Percentiles rank a stretch among this genome's conserved stretches.
phyloP scores from a whole-genome alignment of 1,140 invertebrate genomes.

The Magallana gigas region DNA sequence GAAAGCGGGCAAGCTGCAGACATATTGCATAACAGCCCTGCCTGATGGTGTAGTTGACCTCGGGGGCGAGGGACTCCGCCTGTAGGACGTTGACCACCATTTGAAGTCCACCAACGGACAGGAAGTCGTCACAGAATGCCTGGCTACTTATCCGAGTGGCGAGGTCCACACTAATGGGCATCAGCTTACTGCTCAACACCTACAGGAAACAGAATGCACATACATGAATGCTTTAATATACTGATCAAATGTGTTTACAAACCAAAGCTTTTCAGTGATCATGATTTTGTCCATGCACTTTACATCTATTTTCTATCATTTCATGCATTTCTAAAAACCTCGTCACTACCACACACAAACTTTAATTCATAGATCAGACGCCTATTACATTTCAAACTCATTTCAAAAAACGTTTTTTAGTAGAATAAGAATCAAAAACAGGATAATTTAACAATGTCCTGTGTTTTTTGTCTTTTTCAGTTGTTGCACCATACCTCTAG shows the following conservation, averaged over 20 bases:
- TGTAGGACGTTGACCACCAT: slow-evolving; percentile 80
- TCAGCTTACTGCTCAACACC: slow-evolving; percentile 81
- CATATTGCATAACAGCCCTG: slow-evolving; percentile 81
- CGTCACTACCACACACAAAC: too few species aligned
- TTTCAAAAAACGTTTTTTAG: too few species aligned
- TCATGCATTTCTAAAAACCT: too few species aligned
- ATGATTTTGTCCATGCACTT: too few species aligned
- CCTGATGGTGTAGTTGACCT: slow-evolving; percentile 80
- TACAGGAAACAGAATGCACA: slow-evolving; percentile 59
- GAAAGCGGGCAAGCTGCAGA: slow-evolving; percentile 79
- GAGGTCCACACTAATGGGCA: slow-evolving; percentile 79
- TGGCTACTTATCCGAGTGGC: slow-evolving; percentile 75
- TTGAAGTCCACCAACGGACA: slow-evolving; percentile 79
- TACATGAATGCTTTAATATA: neutral
- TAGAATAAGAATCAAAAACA: too few species aligned
- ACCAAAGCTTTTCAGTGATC: too few species aligned
- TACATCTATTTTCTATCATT: too few species aligned
- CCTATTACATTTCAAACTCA: too few species aligned
- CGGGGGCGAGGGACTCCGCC: slow-evolving; percentile 79
- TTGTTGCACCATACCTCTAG: slow-evolving; percentile 78
- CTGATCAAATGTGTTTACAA: too few species aligned
- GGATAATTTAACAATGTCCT: too few species aligned
- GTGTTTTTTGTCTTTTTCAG: too few species aligned
- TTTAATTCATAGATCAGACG: too few species aligned
- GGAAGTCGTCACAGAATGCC: slow-evolving; percentile 80